A percentile compares a stretch with the other conserved stretches of the same genome.
Evolutionary conservation across 1,140 invertebrate species (phyloP).

Genomic region (Drosophila lini): DNA sequence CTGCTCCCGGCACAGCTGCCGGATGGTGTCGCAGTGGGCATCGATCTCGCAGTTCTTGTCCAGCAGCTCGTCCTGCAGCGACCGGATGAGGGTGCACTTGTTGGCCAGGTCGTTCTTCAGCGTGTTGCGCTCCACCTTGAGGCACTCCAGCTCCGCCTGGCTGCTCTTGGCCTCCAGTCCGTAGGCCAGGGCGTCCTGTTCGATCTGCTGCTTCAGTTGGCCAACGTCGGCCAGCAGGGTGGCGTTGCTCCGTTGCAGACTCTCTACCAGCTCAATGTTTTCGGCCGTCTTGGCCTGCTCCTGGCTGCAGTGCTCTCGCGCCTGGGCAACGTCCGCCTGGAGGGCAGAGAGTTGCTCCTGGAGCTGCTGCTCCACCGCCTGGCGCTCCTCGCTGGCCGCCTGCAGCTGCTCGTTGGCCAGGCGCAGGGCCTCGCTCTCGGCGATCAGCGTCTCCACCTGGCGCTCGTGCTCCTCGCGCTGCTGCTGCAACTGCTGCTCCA

Average conservation of each 20-base stretch:
- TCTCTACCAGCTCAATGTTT: conserved; percentile 66
- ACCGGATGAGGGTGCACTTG: conserved; percentile 77
- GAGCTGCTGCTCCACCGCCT: conserved; percentile 39
- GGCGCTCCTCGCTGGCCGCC: conserved; percentile 43
- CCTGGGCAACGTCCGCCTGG: conserved; percentile 57
- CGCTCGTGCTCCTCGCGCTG: conserved; percentile 63
- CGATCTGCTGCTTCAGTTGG: conserved; percentile 71
- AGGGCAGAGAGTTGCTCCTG: conserved; percentile 56
- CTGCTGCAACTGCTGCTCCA: conserved; percentile 68
- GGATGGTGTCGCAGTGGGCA: conserved; percentile 73
- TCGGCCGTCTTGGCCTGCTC: conserved; percentile 56
- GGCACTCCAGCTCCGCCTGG: conserved; percentile 74
- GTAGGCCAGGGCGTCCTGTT: conserved; percentile 77
- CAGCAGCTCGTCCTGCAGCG: conserved; percentile 81
- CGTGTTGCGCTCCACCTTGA: conserved; percentile 80
- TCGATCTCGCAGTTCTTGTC: conserved; percentile 83
- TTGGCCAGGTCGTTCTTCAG: conserved; percentile 83
- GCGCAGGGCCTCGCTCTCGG: conserved; percentile 68
- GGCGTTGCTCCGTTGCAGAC: conserved; percentile 65
- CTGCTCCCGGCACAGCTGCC: conserved; percentile 80
- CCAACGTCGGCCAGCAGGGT: conserved; percentile 55
- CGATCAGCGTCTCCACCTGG: conserved; percentile 66
- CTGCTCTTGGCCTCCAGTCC: conserved; percentile 68
- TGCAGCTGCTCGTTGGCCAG: conserved; percentile 65
- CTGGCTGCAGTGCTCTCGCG: conserved; percentile 37